phyloP scores from a whole-genome alignment of 2,888 invertebrate species.

The Caradrina kadenii region DNA sequence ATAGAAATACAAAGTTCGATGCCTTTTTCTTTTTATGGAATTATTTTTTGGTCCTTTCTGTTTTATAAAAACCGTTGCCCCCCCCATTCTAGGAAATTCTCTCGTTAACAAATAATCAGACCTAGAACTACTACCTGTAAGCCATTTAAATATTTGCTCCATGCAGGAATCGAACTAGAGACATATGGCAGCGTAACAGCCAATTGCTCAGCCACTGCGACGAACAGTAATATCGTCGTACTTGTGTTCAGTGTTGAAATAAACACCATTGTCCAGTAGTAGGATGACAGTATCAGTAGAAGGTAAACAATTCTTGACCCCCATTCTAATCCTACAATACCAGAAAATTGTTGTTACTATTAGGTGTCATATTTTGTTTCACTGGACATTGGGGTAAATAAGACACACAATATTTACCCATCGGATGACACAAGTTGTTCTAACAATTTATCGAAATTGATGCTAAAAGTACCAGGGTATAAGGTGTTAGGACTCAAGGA shows the following conservation, averaged over 20 bases:
- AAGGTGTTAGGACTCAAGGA: conserved; percentile 17
- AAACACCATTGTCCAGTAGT: neutral
- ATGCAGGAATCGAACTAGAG: too few relatives aligned
- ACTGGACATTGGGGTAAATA: conserved; percentile 18
- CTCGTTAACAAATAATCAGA: too few relatives aligned
- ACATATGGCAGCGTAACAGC: too few relatives aligned
- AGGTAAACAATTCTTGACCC: conserved; percentile 12
- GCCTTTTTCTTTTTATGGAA: neutral
- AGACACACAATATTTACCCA: conserved; percentile 21
- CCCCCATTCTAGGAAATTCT: too few relatives aligned
- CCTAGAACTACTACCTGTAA: too few relatives aligned
- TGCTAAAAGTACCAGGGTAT: conserved; percentile 23
- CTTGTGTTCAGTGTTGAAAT: neutral
- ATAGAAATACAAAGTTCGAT: neutral
- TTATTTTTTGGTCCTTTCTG: neutral
- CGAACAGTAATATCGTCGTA: too few relatives aligned
- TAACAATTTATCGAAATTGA: conserved; percentile 24
- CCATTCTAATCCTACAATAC: neutral
- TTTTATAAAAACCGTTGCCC: too few relatives aligned
- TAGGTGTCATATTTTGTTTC: neutral
- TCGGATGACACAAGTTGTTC: conserved; percentile 17
- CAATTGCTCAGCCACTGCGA: too few relatives aligned
- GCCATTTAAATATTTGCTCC: too few relatives aligned
- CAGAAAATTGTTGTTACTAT: neutral
- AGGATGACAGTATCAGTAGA: neutral